Evolutionary conservation across 2,797 vertebrate species (phyloP), one percentile per base, ranked within the genome.

Genomic region (Mionectes olivaceus): DNA sequence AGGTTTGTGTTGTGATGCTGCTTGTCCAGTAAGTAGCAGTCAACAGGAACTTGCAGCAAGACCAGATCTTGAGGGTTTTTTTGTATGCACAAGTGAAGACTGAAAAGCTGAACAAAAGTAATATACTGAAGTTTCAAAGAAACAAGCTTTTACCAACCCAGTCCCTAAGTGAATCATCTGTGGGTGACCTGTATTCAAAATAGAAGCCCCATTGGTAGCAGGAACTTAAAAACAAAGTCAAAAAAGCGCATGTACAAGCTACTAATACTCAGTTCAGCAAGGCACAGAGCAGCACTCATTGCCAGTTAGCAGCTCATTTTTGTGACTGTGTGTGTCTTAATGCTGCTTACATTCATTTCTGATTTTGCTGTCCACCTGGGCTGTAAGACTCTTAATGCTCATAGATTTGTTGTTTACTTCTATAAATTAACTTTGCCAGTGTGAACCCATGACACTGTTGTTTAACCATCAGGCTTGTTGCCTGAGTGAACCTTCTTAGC

Each of bases 71-170:
- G 32, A 63, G 23, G 6, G 5, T 3, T 52, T 70, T 89, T 86
- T 46, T 55, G 2, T 65, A 25, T 0, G 1, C 8, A 50, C 44
- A 8, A 43, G 23, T 2, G 4, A 24, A 56, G 56, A 41, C 50
- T 49, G 64, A 69, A 83, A 76, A 86, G 43, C 37, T 85, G 46
- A 83, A 68, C 59, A 77, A 74, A 83, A 77, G 24, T 18, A 41
- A 65, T 44, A 43, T 24, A 37, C 24, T 61, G 47, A 89, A 33
- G 3, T 65, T 77, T 59, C 64, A 83, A 83, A 76, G 68, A 93
- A 88, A 69, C 2, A 30, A 64, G 9, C 43, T 86, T 56, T 16
- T 68, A 2, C 9, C 19, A 39, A 35, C 28, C 27, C 13, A 18
- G 24, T 43, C 22, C 2, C 4, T 67, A 24, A 17, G 25, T 22